phyloP scores from a whole-genome alignment of 1,140 invertebrate species.

The Bombus superbus region DNA sequence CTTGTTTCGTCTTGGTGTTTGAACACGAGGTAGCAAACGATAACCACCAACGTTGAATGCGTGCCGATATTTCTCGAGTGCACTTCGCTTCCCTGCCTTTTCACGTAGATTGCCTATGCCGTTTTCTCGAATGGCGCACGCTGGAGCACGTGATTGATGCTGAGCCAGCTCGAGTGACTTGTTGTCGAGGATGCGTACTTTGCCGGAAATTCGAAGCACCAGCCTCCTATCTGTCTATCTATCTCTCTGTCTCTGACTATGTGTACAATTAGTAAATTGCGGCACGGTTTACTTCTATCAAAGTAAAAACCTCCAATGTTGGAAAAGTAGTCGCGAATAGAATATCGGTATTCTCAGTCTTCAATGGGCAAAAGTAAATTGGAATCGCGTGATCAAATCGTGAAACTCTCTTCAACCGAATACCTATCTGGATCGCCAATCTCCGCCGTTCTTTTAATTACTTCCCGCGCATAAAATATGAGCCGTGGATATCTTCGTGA shows the following conservation, averaged over 20 bases:
- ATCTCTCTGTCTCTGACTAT: too few species aligned
- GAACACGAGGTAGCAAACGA: too few species aligned
- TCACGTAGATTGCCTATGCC: conserved; percentile 19
- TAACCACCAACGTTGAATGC: neutral
- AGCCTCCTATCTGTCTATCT: neutral
- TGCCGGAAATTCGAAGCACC: neutral
- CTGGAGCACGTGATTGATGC: conserved; percentile 34
- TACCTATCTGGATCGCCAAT: neutral
- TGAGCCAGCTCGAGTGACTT: conserved; percentile 8
- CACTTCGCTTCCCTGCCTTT: conserved; percentile 39
- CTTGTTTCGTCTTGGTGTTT: neutral
- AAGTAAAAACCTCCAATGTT: neutral
- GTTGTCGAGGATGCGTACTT: conserved; percentile 4
- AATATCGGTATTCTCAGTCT: neutral
- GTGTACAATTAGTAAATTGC: neutral
- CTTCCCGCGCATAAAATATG: conserved; percentile 22
- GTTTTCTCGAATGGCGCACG: neutral
- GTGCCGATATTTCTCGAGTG: conserved; percentile 52
- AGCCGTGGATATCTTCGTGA: conserved; percentile 9
- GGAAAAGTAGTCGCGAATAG: neutral
- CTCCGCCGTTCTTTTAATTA: conserved; percentile 4
- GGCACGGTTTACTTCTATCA: neutral
- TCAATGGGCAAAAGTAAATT: neutral
- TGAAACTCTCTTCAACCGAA: neutral
- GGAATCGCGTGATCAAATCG: neutral